phyloP scores from a whole-genome alignment of 2,113 vertebrate genomes.

The Globicephala melas region DNA sequence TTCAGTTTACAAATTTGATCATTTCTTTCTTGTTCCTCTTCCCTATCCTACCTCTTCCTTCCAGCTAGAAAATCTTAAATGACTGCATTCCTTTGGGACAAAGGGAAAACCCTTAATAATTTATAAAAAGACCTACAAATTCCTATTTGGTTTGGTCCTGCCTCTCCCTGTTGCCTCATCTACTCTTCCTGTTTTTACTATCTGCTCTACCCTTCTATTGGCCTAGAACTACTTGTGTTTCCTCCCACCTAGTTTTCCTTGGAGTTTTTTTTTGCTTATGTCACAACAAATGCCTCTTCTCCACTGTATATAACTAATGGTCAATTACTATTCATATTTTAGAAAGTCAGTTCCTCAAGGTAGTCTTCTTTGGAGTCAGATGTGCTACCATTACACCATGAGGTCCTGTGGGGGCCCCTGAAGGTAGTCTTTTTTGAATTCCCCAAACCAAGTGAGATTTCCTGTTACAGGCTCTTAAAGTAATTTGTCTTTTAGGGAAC shows the following conservation, averaged over 20 bases:
- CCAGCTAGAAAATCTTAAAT: not conserved
- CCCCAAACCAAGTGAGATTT: not conserved
- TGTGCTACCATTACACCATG: not conserved
- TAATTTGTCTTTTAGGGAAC: not conserved
- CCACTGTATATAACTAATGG: not conserved
- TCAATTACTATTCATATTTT: not conserved
- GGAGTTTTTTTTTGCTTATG: not conserved
- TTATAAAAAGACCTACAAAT: not conserved
- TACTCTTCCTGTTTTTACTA: not conserved
- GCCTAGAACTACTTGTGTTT: not conserved
- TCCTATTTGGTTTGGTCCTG: not conserved
- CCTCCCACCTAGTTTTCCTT: not conserved
- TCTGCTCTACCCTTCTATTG: not conserved
- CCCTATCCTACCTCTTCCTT: not conserved
- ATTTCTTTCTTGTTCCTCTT: not conserved
- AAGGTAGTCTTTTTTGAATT: not conserved
- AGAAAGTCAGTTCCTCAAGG: not conserved
- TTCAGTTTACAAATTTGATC: not conserved
- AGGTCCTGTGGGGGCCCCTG: not conserved
- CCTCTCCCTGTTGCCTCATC: accelerated
- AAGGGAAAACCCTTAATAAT: not conserved
- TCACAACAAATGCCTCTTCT: not conserved
- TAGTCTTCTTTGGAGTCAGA: not conserved
- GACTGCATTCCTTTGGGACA: not conserved
- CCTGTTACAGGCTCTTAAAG: not conserved